Base-by-base conservation (phyloP, 2,797 vertebrate genomes). In the Enteromius fasciolatus region DNA sequence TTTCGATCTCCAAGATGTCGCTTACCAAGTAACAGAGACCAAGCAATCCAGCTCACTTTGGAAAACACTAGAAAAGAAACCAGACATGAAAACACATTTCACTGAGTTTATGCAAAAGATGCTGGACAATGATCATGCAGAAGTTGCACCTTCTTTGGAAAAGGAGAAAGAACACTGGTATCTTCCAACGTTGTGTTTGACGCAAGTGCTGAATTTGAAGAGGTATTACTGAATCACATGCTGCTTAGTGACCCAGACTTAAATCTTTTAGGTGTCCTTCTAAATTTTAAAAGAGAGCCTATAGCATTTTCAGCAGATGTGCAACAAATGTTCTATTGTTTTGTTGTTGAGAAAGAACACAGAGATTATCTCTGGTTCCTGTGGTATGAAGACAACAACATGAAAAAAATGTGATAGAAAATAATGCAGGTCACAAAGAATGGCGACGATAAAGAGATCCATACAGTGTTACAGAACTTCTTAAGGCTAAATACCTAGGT, bases 261-360 rank as follows among this genome's bases (percentile, higher is more conserved):
- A 1, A 66, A 28, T 1, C 73, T 81, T 17, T 28, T 66, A 12
- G 66, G 79, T 1, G 78, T 81, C 9, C 33, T 85, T 2, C 10
- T 72, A 0, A 4, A 25, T 0, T 84, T 84, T 10, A 11, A 64
- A 0, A 57, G 74, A 11, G 78, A 84, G 4, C 36, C 7, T 5
- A 66, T 76, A 59, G 74, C 78, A 4, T 36, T 77, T 2, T 59
- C 31, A 5, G 76, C 57, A 4, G 84, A 85, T 33, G 72, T 85
- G 3, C 39, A 83, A 41, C 77, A 82, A 52, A 82, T 82, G 80
- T 81, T 74, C 46, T 64, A 81, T 11, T 74, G 69, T 48, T 81
- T 74, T 36, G 3, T 64, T 0, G 54, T 83, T 18, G 1, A 18
- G 15, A n/a, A 52, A 67, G 31, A 67, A 73, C 20, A 52, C 2